Base-by-base conservation (phyloP, 1,140 invertebrate genomes). In the Camponotus vicinus region DNA sequence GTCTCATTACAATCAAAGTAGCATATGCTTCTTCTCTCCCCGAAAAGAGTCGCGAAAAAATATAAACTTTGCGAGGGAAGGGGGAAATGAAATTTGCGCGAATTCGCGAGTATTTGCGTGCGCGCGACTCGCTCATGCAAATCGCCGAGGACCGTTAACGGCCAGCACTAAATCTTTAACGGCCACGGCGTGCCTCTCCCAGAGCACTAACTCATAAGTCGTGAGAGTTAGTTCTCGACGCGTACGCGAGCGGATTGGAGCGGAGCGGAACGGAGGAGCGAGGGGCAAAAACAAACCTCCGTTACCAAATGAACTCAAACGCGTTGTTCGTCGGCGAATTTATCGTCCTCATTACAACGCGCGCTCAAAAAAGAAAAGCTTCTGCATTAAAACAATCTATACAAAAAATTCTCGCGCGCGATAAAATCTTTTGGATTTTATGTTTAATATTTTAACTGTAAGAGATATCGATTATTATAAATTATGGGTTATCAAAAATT, bases 111-210 rank as follows among this genome's bases (percentile, higher is more conserved):
- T 66, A 73, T 71, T 34, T 57, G 21, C 69, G 32, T 49, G 52
- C 55, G 49, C 64, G 75, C 71, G 64, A 79, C 69, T 87, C 75
- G 75, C 69, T 73, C 80, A 90, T 90, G 89, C 80, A 90, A 90
- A 90, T 90, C 71, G 75, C 82, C 70, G 63, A 66, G 61, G 88
- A 90, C 87, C 89, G 89, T 91, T 91, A 91, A 91, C 89, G 90
- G 85, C 89, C 87, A 87, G 76, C 87, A 89, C 89, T 91, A 91
- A 91, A 91, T 91, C 90, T 91, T 90, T 85, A 88, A 90, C 89
- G 87, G 87, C 88, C 71, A 70, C 71, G 77, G 84, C 80, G 69
- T 86, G 87, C 88, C 88, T 89, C 88, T 85, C 89, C 80, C 85
- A 86, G 87, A 76, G 78, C 88, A 90, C 79, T 90, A 90, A 90